phyloP scores from a whole-genome alignment of 2,113 vertebrate genomes.

The Zapornia atra region DNA sequence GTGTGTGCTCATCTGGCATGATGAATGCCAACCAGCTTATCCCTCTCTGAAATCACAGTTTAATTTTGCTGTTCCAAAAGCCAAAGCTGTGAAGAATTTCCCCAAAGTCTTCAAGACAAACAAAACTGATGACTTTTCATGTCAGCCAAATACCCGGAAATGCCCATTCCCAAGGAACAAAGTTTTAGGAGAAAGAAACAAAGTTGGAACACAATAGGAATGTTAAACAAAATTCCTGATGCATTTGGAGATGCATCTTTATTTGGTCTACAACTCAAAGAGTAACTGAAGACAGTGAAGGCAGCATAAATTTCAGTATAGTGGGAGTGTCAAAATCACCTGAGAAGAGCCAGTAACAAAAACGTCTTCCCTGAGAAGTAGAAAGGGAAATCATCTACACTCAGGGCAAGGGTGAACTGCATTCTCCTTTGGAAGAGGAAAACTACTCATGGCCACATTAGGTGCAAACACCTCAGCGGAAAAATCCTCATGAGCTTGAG shows the following conservation, averaged over 20 bases:
- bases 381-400: not conserved
- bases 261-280: not conserved
- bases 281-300: not conserved
- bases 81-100: not conserved
- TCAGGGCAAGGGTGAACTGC: too few relatives aligned
- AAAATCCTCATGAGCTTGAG: not conserved
- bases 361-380: not conserved
- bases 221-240: not conserved
- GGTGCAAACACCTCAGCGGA: not conserved
- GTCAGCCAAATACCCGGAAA: not conserved
- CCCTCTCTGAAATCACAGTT: not conserved
- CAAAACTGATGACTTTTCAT: not conserved
- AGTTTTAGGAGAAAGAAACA: not conserved
- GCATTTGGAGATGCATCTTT: not conserved
- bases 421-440: not conserved
- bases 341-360: not conserved
- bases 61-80: not conserved
- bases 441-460: not conserved
- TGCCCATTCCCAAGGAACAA: not conserved
- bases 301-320: not conserved
- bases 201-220: not conserved
- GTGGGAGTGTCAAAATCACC: not conserved
- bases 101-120: not conserved
- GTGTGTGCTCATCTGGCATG: rapidly evolving
- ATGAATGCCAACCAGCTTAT: not conserved